These are phyloP conservation scores for Tokudaia tokunoshimensis DNA, from an alignment of 2,797 vertebrate genomes.

Conservation along the genomic window DNA sequence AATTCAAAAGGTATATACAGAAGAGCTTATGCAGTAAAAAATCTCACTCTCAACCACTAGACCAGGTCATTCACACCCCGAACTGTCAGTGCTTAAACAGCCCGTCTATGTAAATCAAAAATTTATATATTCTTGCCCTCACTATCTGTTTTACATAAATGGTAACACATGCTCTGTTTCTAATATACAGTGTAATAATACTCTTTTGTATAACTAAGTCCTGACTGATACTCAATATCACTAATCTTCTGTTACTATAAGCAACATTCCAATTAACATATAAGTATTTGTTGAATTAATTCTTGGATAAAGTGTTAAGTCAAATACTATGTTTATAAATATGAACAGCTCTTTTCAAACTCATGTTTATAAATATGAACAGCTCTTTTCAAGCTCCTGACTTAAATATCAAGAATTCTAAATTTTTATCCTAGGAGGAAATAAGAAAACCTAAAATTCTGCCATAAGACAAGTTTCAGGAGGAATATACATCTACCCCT, in stretches of 20 bases:
- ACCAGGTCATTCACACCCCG: background rate
- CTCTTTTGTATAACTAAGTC: constrained; percentile 40
- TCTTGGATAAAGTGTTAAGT: constrained; percentile 48
- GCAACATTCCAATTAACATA: constrained; percentile 56
- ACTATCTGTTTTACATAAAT: constrained; percentile 55
- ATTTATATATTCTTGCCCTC: background rate
- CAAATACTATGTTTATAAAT: constrained; percentile 56
- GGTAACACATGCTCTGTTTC: constrained; percentile 23
- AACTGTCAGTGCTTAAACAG: constrained; percentile 48
- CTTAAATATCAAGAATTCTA: constrained; percentile 63
- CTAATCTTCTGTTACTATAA: constrained; percentile 50
- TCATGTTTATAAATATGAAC: constrained; percentile 53
- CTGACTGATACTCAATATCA: constrained; percentile 44
- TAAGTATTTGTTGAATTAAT: constrained; percentile 71
- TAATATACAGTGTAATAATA: constrained; percentile 56
- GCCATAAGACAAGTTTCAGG: constrained; percentile 64
- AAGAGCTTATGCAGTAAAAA: constrained; percentile 51
- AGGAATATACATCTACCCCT: constrained; percentile 18
- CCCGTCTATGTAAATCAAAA: constrained; percentile 36
- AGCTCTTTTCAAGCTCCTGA: constrained; percentile 64
- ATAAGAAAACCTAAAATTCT: constrained; percentile 50
- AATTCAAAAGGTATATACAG: constrained; percentile 48
- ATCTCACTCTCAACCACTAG: constrained; percentile 2
- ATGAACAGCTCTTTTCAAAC: constrained; percentile 63
- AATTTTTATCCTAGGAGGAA: constrained; percentile 61